Base-by-base conservation (phyloP, 2,797 vertebrate genomes). In the Paguma larvata region DNA sequence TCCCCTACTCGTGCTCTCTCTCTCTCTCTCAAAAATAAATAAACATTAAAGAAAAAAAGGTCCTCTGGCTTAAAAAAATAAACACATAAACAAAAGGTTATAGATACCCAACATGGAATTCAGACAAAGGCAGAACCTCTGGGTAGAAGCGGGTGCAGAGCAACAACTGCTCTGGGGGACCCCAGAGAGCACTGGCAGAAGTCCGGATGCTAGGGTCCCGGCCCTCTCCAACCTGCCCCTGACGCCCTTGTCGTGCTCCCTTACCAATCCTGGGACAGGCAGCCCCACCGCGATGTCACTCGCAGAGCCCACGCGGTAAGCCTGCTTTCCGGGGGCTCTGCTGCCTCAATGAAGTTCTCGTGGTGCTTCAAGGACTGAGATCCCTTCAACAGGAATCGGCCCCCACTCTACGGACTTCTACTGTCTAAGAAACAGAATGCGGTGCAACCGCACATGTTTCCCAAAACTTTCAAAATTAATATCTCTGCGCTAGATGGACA, bases 351-450 rank as follows among this genome's bases (percentile, higher is more conserved):
- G 44, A 65, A 30, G 4, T 59, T 67, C 63, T 89, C 27, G 6
- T 14, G 30, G 4, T 5, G 18, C 46, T 82, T 48, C 30, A 6
- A 44, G 67, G 62, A 46, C 0, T 0, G 30, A 79, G 48, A 59
- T 5, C 65, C 44, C 41, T 94, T 93, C 84, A 86, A 14, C 14
- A 72, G 80, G 27, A 93, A 73, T 79, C 62, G 82, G 48, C 51
- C 78, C 27, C 32, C 46, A 75, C 15, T 32, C 12, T 44, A n/a
- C 48, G 63, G 68, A 59, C 59, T 83, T 93, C 72, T 67, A 78
- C 51, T 95, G 21, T 94, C 92, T 73, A 79, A 91, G 88, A 83
- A 95, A 89, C 32, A 14, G 34, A 67, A 70, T 32, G 90, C 4
- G 38, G 23, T 34, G 11, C 46, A 46, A 59, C 79, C 67, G 38